Percentiles rank a stretch among this genome's conserved stretches.
Conservation (phyloP, 2,888 invertebrate genomes). For the Drosophila paracracens region DNA sequence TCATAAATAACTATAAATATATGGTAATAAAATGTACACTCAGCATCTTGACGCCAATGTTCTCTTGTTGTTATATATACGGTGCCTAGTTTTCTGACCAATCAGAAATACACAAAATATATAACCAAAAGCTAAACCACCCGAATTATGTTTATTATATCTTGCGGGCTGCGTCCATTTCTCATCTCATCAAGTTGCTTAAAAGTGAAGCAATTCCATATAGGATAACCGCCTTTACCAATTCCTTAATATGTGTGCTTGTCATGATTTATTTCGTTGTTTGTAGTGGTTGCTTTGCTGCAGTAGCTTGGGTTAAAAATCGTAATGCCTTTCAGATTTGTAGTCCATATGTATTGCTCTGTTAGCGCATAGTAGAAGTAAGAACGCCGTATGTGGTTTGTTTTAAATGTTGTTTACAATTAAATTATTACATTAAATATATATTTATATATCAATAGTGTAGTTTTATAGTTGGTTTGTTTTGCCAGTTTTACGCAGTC, state of each 20-base stretch:
- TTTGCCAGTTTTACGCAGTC: constrained; percentile 73
- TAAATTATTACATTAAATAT: constrained; percentile 76
- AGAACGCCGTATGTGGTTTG: constrained; percentile 58
- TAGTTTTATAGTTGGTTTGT: constrained; percentile 73
- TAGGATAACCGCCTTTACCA: not conserved
- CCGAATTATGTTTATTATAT: not conserved
- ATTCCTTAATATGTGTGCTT: not conserved
- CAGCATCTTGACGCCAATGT: not conserved
- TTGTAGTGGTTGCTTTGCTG: not conserved
- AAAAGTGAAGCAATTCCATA: not conserved
- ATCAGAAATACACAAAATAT: not conserved
- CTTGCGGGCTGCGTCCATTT: not conserved
- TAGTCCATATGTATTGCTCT: constrained; percentile 14
- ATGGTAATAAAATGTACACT: not conserved
- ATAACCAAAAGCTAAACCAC: not conserved
- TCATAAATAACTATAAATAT: not conserved
- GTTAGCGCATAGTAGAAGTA: constrained; percentile 53
- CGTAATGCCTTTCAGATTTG: constrained; percentile 13
- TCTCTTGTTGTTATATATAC: not conserved
- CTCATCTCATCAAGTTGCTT: not conserved
- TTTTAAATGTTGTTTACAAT: constrained; percentile 68
- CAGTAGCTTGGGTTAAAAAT: not conserved
- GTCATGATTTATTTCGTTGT: not conserved
- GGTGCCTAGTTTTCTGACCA: not conserved
- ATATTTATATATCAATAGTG: constrained; percentile 69